These are phyloP conservation scores for Drosophila neocordata DNA, from an alignment of 1,140 invertebrate genomes.

Conservation along the genomic window DNA sequence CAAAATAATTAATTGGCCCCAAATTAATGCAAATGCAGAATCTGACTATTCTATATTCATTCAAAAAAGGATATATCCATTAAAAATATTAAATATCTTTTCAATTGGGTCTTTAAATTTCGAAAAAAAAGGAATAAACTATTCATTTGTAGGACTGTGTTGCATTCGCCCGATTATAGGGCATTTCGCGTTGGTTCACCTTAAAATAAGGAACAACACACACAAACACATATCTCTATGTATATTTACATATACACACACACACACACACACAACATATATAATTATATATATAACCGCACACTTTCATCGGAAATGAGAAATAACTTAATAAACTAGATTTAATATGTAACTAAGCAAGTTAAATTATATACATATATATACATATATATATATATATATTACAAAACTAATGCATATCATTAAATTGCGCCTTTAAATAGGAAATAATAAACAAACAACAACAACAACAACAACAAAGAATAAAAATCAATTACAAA, in stretches of 20 bases:
- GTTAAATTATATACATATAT: conserved; percentile 8
- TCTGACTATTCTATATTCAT: too few relatives aligned
- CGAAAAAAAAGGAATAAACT: too few relatives aligned
- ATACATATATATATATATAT: conserved; percentile 35
- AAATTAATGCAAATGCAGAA: too few relatives aligned
- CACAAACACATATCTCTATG: background rate
- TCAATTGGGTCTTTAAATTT: too few relatives aligned
- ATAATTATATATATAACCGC: background rate
- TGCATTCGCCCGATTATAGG: background rate
- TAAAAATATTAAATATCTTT: too few relatives aligned
- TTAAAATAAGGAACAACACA: background rate
- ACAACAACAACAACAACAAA: conserved; percentile 25
- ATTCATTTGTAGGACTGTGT: background rate
- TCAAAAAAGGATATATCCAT: too few relatives aligned
- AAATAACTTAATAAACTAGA: conserved; percentile 3
- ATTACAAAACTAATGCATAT: conserved; percentile 82
- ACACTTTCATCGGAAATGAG: conserved; percentile 25
- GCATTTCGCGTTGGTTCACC: conserved; percentile 4
- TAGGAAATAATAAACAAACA: conserved; percentile 43
- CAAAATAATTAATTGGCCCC: conserved; percentile 7
- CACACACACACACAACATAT: too few relatives aligned
- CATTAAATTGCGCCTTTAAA: conserved; percentile 82
- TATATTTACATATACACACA: background rate
- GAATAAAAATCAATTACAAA: conserved; percentile 40
- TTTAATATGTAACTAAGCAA: conserved; percentile 4